Evolutionary conservation across 2,888 invertebrate genomes (phyloP).

Genomic region (Chaetogeoica ovagalla): DNA sequence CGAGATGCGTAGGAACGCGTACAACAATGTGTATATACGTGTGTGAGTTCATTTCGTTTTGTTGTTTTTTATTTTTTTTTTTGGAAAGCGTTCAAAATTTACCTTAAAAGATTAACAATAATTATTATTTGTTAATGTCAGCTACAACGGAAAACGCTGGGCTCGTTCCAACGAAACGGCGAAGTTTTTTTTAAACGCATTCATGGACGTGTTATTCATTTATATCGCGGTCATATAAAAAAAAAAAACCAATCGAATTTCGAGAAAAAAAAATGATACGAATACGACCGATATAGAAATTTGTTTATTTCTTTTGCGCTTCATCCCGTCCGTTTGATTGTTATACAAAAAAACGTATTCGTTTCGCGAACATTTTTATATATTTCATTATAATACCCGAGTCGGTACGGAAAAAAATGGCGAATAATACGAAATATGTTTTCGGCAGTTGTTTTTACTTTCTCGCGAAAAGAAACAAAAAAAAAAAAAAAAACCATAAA

Average conservation of each 20-base stretch:
- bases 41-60: conserved; percentile 21
- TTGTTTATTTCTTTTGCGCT: neutral
- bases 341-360: neutral
- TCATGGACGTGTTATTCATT: conserved; percentile 37
- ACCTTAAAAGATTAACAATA: conserved; percentile 37
- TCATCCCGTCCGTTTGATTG: neutral
- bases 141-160: conserved; percentile 25
- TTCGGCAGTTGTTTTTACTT: neutral
- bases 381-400: neutral
- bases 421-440: neutral
- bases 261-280: too few species aligned
- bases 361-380: neutral
- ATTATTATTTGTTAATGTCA: conserved; percentile 45
- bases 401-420: neutral
- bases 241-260: neutral
- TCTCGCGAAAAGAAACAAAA: neutral
- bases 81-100: conserved; percentile 40
- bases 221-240: neutral
- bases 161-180: conserved; percentile 18
- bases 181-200: conserved; percentile 27
- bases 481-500: too few species aligned
- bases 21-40: neutral
- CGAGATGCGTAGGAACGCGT: conserved; percentile 1
- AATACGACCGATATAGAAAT: neutral
- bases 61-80: neutral